Evolutionary conservation across 2,888 invertebrate genomes (phyloP), one percentile per base, ranked within the genome.

Genomic region (Phyto melanocephala): DNA sequence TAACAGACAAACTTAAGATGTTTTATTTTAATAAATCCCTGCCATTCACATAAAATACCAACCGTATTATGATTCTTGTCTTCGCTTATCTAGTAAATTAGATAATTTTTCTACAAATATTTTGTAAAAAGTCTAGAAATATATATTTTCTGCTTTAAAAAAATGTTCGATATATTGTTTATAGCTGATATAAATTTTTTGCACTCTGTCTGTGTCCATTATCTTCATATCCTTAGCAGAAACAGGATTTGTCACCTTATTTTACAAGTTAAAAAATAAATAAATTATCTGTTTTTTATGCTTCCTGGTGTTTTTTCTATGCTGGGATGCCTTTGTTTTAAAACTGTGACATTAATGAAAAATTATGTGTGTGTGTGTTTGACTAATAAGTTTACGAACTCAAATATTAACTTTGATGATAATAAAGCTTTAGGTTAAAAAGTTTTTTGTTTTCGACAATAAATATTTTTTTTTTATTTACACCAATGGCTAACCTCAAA

Each of bases 221-320:
- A n/a, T n/a, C n/a, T n/a, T n/a, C n/a, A 88, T 83, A 86, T 86
- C 87, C 86, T 86, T 87, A 88, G 88, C 88, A 89, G 86, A 89
- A 90, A 90, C 89, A 88, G 90, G 87, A 90, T 90, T 90, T 90
- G 90, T 90, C 90, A 90, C 88, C 88, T 90, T 86, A 86, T 54
- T 63, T 50, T 78, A 62, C 56, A 45, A 74, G 40, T 45, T n/a
- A 42, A 35, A 47, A 33, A 28, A 56, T 56, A 54, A 60, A 54
- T 24, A 15, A 8, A 35, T 54, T 76, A 20, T 37, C 8, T 68
- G 33, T 60, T 33, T 35, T 54, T 33, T 50, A 1, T 52, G n/a
- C 22, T 24, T 37, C 33, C 50, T 2, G 6, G 6, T 20, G 42
- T 42, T 42, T 37, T 5, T 28, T 28, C 28, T 28, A 3, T 62